Conservation (phyloP, 2,888 invertebrate species). For the Pachycephus smyrnensis region DNA sequence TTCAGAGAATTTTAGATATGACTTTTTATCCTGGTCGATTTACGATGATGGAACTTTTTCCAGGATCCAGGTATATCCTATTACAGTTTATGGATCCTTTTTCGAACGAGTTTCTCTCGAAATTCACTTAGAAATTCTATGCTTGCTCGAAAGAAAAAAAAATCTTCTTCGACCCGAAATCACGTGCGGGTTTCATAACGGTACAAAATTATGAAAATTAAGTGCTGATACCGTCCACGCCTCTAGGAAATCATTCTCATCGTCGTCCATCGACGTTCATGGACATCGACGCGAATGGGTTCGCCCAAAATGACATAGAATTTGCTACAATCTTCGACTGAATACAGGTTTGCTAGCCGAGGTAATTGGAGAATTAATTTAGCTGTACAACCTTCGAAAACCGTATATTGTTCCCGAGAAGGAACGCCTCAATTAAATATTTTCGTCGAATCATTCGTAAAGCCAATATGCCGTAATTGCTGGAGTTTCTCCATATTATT, state of each 20-base stretch:
- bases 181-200: neutral
- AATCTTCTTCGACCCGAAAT: neutral
- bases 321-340: slow-evolving; percentile 34
- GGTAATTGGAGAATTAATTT: slow-evolving; percentile 5
- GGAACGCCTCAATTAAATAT: neutral
- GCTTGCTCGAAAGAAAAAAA: neutral
- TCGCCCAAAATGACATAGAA: slow-evolving; percentile 51
- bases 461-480: slow-evolving; percentile 4
- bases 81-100: neutral
- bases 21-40: neutral
- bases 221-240: neutral
- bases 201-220: slow-evolving; percentile 9
- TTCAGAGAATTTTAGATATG: neutral
- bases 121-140: neutral
- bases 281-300: slow-evolving; percentile 12
- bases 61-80: neutral
- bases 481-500: slow-evolving; percentile 10
- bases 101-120: neutral
- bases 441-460: neutral
- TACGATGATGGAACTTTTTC: neutral
- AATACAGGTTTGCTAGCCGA: slow-evolving; percentile 20
- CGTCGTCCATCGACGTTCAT: neutral
- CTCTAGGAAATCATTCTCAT: neutral
- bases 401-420: neutral
- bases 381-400: neutral